Conservation (phyloP, 2,113 vertebrate species). For the Osmerus eperlanus region DNA sequence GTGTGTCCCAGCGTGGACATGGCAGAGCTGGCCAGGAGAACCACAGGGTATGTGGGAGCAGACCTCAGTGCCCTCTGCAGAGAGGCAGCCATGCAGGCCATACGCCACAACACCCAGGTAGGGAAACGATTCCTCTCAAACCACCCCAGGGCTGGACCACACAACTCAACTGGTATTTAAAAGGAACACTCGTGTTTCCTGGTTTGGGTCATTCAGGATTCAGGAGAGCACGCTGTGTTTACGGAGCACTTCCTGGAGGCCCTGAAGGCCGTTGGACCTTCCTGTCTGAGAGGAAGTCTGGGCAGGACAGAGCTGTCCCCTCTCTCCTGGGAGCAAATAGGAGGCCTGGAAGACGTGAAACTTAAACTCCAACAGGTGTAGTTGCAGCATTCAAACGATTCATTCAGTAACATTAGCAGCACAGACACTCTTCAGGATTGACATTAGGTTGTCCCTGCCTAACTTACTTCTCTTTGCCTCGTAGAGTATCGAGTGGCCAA, state of each 20-base stretch:
- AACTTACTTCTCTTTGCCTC: conserved; percentile 16
- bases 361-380: conserved; percentile 87
- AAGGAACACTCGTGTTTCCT: neutral
- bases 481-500: conserved; percentile 92
- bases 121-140: neutral
- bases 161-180: neutral
- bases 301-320: conserved; percentile 80
- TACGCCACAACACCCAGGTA: conserved; percentile 79
- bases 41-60: conserved; percentile 88
- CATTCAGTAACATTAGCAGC: neutral
- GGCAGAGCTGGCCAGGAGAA: conserved; percentile 80
- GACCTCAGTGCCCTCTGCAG: conserved; percentile 90
- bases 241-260: conserved; percentile 81
- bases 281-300: conserved; percentile 80
- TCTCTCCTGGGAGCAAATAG: conserved; percentile 87
- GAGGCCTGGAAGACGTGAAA: conserved; percentile 92
- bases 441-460: no score
- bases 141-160: neutral
- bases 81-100: conserved; percentile 84
- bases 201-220: conserved; percentile 60
- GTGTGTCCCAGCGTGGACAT: conserved; percentile 69
- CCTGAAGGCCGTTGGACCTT: conserved; percentile 82
- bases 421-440: neutral
- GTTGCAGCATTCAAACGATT: neutral
- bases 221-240: conserved; percentile 51